A percentile compares a stretch with the other conserved stretches of the same genome.
phyloP scores from a whole-genome alignment of 2,888 invertebrate species.

The Alcis repandata region DNA sequence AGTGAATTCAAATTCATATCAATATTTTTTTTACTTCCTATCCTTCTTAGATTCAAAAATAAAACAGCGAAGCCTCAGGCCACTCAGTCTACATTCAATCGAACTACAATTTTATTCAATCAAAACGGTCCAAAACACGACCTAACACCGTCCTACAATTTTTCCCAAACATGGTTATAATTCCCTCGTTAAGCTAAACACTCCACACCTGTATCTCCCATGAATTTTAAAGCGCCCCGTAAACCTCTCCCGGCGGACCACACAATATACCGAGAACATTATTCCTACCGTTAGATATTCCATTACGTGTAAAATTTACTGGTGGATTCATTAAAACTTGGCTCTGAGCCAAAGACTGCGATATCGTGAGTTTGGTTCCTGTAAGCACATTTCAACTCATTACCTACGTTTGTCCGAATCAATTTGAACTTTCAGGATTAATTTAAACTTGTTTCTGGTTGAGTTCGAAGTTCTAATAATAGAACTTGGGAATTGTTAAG shows the following conservation, averaged over 20 bases:
- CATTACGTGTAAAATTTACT: conserved; percentile 72
- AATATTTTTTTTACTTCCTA: no score
- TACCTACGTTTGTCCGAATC: conserved; percentile 59
- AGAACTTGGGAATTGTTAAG: conserved; percentile 4
- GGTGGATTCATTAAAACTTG: conserved; percentile 75
- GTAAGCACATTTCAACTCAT: conserved; percentile 64
- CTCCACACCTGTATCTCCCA: conserved; percentile 25
- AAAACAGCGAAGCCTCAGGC: no score
- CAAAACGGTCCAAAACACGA: background rate
- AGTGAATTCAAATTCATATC: no score
- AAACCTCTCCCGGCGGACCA: conserved; percentile 35
- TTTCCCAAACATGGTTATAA: background rate
- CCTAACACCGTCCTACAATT: background rate
- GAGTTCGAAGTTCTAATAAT: conserved; percentile 8
- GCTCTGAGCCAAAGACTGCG: conserved; percentile 59
- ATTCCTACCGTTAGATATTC: conserved; percentile 70
- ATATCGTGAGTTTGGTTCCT: conserved; percentile 53
- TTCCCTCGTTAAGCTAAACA: conserved; percentile 20
- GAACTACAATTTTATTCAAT: background rate
- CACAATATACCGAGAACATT: conserved; percentile 42
- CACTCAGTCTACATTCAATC: no score
- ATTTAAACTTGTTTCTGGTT: conserved; percentile 53
- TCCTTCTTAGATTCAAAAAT: no score
- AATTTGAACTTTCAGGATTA: conserved; percentile 59
- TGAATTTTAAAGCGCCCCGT: conserved; percentile 32